Percentiles rank a stretch among this genome's conserved stretches.
Conservation (phyloP, 2,888 invertebrate species). For the Plemyria rubiginata region DNA sequence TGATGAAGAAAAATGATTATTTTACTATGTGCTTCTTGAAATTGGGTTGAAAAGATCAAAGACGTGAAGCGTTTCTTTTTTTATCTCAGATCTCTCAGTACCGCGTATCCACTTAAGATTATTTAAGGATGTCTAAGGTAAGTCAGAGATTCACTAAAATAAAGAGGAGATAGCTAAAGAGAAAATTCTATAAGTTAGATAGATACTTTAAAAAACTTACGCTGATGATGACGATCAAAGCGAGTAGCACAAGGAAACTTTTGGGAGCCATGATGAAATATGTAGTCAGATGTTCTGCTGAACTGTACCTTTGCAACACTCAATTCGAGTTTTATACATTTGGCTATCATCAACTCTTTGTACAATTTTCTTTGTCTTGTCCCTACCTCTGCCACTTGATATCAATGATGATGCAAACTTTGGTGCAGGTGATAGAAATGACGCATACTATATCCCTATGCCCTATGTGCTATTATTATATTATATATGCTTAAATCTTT, state of each 20-base stretch:
- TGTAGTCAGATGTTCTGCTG: slow-evolving; percentile 11
- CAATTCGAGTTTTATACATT: slow-evolving; percentile 41
- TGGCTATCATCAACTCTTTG: slow-evolving; percentile 36
- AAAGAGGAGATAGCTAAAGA: no score
- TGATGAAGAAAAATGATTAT: no score
- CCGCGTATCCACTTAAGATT: no score
- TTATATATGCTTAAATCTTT: no score
- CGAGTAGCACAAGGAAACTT: slow-evolving; percentile 44
- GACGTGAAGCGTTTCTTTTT: no score
- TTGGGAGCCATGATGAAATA: slow-evolving; percentile 48
- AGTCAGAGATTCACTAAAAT: no score
- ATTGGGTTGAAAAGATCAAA: no score
- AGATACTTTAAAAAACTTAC: slow-evolving; percentile 42
- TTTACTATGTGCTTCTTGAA: no score
- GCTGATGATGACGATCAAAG: slow-evolving; percentile 40
- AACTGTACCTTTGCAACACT: slow-evolving; percentile 19
- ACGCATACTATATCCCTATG: slow-evolving; percentile 5
- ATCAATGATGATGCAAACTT: slow-evolving; percentile 6
- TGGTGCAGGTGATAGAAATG: slow-evolving; percentile 12
- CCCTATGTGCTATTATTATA: no score
- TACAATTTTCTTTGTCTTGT: slow-evolving; percentile 31
- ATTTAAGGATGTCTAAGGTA: no score
- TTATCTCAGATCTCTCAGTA: no score
- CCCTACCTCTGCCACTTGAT: slow-evolving; percentile 3
- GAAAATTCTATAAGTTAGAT: not conserved